Percentiles rank a stretch among this genome's conserved stretches.
Conservation (phyloP, 2,113 vertebrate species). For the Periophthalmodon schlosseri region DNA sequence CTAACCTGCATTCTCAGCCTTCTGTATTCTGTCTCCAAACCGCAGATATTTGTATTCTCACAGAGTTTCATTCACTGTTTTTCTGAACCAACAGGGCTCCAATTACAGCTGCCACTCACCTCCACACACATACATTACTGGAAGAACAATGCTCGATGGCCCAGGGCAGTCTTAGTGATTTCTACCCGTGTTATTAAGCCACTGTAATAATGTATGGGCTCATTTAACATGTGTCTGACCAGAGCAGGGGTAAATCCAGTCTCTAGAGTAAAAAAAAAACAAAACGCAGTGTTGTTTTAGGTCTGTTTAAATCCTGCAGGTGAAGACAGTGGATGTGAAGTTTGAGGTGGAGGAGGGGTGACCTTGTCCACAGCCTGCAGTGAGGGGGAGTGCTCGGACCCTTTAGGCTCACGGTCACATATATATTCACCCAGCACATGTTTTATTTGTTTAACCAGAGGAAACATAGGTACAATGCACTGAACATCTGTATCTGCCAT, state of each 20-base stretch:
- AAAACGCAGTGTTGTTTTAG: background rate
- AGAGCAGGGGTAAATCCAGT: background rate
- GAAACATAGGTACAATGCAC: background rate
- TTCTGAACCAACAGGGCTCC: conserved; percentile 43
- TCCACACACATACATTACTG: conserved; percentile 17
- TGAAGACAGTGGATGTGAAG: background rate
- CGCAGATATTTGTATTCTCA: conserved; percentile 55
- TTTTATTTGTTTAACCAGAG: background rate
- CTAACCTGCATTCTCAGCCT: background rate
- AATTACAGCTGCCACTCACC: conserved; percentile 72
- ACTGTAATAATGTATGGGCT: conserved; percentile 8
- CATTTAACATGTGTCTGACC: background rate
- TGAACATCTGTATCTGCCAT: background rate
- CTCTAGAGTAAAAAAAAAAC: background rate
- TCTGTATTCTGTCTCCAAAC: conserved; percentile 46
- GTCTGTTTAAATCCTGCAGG: background rate
- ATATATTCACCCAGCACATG: background rate
- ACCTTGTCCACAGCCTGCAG: background rate
- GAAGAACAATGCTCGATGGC: conserved; percentile 14
- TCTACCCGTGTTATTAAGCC: conserved; percentile 13
- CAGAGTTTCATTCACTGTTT: conserved; percentile 57
- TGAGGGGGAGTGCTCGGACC: background rate
- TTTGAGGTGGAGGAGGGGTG: background rate
- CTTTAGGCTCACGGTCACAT: background rate
- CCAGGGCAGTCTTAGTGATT: background rate